phyloP scores from a whole-genome alignment of 2,888 invertebrate genomes.

The Luffia ferchaultella region DNA sequence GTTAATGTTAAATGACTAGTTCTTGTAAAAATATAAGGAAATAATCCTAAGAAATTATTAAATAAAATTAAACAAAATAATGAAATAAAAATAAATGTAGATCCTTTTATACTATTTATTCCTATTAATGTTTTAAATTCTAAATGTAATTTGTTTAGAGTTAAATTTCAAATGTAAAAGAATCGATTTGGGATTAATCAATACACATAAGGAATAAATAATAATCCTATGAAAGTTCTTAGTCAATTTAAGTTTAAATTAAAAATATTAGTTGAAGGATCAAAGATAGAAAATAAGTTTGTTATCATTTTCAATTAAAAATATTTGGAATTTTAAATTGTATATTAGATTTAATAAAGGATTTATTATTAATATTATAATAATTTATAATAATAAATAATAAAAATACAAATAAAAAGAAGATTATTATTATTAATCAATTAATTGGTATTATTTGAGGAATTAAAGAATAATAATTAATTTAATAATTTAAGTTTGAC shows the following conservation, averaged over 20 bases:
- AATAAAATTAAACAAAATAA: conserved; percentile 68
- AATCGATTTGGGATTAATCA: conserved; percentile 65
- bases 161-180: conserved; percentile 52
- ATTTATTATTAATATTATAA: conserved; percentile 37
- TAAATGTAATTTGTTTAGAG: conserved; percentile 48
- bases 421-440: conserved; percentile 54
- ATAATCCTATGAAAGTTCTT: conserved; percentile 56
- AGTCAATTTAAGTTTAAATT: conserved; percentile 67
- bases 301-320: conserved; percentile 70
- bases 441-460: conserved; percentile 74
- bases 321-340: conserved; percentile 22
- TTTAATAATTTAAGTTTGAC: conserved; percentile 73
- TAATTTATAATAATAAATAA: conserved; percentile 37
- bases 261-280: conserved; percentile 62
- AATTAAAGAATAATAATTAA: conserved; percentile 68
- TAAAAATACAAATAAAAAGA: conserved; percentile 29
- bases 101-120: conserved; percentile 45
- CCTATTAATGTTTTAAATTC: conserved; percentile 68
- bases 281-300: conserved; percentile 74
- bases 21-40: conserved; percentile 76
- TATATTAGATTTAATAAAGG: conserved; percentile 27
- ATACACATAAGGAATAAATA: conserved; percentile 58
- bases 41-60: conserved; percentile 75
- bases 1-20: conserved; percentile 71
- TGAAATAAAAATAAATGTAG: conserved; percentile 62